Percentiles rank a stretch among this genome's conserved stretches.
These are phyloP conservation scores for Machimus rusticus DNA, from an alignment of 2,888 invertebrate species.

Conservation along the genomic window DNA sequence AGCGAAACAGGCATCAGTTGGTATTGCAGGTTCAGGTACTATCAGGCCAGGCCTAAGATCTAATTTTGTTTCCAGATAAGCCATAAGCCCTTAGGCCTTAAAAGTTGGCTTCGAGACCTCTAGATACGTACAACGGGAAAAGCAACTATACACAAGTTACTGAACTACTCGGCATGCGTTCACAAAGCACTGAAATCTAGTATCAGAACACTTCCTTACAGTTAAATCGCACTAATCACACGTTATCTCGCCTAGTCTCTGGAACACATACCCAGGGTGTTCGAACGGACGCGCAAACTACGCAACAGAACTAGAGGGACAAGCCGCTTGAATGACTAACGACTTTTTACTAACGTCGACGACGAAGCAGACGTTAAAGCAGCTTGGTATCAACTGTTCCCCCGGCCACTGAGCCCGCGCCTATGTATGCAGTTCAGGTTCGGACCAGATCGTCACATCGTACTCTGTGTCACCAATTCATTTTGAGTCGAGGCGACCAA, in stretches of 20 bases:
- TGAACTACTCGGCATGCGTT: not conserved
- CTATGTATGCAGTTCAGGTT: not conserved
- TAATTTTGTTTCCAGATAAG: not conserved
- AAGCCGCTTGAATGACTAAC: not conserved
- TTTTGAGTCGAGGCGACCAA: not conserved
- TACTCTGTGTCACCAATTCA: not conserved
- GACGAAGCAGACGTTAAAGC: not conserved
- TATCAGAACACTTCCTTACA: not conserved
- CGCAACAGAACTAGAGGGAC: not conserved
- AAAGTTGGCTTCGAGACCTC: not conserved
- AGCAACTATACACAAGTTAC: not conserved
- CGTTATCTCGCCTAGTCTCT: not conserved
- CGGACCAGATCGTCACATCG: not conserved
- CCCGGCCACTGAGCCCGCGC: not conserved
- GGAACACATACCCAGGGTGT: not conserved
- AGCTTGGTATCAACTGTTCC: not conserved
- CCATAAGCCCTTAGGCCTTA: not conserved
- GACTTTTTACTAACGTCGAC: not conserved
- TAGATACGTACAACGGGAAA: not conserved
- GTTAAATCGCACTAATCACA: not conserved
- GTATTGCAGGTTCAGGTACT: not conserved
- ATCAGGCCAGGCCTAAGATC: not conserved
- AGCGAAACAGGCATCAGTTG: not conserved
- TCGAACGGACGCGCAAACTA: not conserved
- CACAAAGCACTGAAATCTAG: not conserved